Percentiles rank a stretch among this genome's conserved stretches.
Conservation (phyloP, 2,888 invertebrate species). For the Cephus pygmeus region DNA sequence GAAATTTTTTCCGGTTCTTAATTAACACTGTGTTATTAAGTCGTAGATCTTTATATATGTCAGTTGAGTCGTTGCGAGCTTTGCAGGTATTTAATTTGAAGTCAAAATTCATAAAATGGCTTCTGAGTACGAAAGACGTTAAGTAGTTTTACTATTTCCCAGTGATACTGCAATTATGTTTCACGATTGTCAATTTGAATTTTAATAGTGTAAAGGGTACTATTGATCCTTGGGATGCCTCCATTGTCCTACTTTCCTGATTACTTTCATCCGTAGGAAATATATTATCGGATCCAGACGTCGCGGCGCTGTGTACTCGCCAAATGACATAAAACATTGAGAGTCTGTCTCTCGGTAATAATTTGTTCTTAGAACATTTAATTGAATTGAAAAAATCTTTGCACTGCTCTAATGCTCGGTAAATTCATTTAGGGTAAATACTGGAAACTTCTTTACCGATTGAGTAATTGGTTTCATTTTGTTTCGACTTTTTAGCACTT, state of each 20-base stretch:
- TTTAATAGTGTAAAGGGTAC: not conserved
- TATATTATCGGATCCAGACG: conserved; percentile 31
- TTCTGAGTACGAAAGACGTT: not conserved
- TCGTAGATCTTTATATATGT: not conserved
- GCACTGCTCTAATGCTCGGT: not conserved
- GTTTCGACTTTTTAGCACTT: conserved; percentile 73
- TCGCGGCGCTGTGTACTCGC: conserved; percentile 21
- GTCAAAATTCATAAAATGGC: not conserved
- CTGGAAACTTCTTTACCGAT: not conserved
- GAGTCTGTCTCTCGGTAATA: not conserved
- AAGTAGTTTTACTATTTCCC: not conserved
- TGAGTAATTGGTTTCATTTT: conserved; percentile 2
- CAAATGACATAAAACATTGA: not conserved
- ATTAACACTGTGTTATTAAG: not conserved
- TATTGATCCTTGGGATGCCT: conserved; percentile 40
- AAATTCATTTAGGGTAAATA: not conserved
- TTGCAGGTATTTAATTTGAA: not conserved
- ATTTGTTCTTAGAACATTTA: not conserved
- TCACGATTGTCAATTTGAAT: not conserved
- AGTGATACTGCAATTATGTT: not conserved
- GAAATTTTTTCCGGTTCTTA: not conserved
- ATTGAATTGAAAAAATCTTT: not conserved
- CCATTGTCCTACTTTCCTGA: conserved; percentile 42
- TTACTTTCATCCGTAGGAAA: conserved; percentile 10
- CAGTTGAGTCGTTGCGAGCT: not conserved